Percentiles rank a stretch among this genome's conserved stretches.
Evolutionary conservation across 2,113 vertebrate genomes (phyloP).

Genomic region (Bufo bufo): DNA sequence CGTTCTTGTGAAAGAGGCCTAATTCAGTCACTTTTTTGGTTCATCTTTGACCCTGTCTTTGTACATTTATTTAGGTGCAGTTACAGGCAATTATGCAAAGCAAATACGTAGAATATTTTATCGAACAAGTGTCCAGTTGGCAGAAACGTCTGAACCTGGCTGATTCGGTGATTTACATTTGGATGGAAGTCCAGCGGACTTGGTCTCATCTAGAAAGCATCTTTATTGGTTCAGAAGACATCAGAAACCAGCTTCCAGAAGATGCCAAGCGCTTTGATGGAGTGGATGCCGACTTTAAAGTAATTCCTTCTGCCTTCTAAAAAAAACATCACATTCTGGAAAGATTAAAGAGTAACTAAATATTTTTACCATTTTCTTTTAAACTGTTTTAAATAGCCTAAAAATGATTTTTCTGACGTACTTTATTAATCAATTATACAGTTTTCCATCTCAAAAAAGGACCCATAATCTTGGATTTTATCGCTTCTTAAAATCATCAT

Average conservation of each 20-base stretch:
- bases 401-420: too few relatives aligned
- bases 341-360: too few relatives aligned
- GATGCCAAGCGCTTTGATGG: constrained; percentile 73
- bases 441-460: too few relatives aligned
- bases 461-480: too few relatives aligned
- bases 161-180: constrained; percentile 76
- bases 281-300: constrained; percentile 82
- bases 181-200: constrained; percentile 79
- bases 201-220: constrained; percentile 82
- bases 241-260: constrained; percentile 75
- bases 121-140: constrained; percentile 72
- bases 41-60: not conserved
- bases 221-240: constrained; percentile 80
- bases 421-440: too few relatives aligned
- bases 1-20: too few relatives aligned
- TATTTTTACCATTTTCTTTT: too few relatives aligned
- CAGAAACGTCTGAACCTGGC: constrained; percentile 75
- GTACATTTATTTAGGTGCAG: constrained; percentile 71
- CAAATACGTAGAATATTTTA: constrained; percentile 79
- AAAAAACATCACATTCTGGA: not conserved
- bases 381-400: too few relatives aligned
- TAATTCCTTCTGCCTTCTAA: constrained; percentile 43
- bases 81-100: constrained; percentile 79
- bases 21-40: not conserved
- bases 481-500: too few relatives aligned